Percentiles rank a stretch among this genome's conserved stretches.
Evolutionary conservation across 2,797 vertebrate genomes (phyloP).

Genomic region (Megaceryle alcyon): DNA sequence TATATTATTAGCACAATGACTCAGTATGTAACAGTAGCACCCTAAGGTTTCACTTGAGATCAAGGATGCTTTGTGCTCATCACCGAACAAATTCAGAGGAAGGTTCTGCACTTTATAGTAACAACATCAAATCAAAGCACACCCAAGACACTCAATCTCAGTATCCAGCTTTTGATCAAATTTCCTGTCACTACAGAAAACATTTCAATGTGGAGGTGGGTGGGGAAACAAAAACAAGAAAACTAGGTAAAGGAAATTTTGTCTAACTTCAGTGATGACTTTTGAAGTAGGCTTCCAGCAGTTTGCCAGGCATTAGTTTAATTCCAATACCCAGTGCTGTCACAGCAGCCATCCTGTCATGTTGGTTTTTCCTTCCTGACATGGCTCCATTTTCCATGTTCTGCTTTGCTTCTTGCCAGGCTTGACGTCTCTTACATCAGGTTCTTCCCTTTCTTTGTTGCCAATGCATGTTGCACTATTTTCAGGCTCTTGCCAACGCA

Average conservation of each 20-base stretch:
- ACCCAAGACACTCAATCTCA: neutral
- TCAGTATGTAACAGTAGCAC: neutral
- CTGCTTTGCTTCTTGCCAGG: constrained; percentile 19
- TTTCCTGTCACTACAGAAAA: neutral
- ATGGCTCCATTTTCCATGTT: constrained; percentile 44
- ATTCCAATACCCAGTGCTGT: neutral
- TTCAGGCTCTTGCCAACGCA: constrained; percentile 82
- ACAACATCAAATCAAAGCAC: neutral
- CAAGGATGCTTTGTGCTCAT: constrained; percentile 20
- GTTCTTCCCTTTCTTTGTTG: constrained; percentile 64
- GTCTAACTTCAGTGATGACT: neutral
- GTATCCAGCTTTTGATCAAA: neutral
- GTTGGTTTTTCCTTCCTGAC: neutral
- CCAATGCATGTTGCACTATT: constrained; percentile 77
- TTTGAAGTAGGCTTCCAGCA: neutral
- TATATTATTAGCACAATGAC: neutral
- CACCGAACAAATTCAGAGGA: neutral
- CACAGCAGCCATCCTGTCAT: neutral
- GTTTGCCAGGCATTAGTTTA: neutral
- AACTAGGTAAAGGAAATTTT: neutral
- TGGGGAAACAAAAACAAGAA: accelerated
- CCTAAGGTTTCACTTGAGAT: neutral
- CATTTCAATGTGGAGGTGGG: accelerated
- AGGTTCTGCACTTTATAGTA: neutral
- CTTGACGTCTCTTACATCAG: constrained; percentile 33